Base-by-base conservation (phyloP, 2,113 vertebrate genomes). In the Prunella fulvescens region DNA sequence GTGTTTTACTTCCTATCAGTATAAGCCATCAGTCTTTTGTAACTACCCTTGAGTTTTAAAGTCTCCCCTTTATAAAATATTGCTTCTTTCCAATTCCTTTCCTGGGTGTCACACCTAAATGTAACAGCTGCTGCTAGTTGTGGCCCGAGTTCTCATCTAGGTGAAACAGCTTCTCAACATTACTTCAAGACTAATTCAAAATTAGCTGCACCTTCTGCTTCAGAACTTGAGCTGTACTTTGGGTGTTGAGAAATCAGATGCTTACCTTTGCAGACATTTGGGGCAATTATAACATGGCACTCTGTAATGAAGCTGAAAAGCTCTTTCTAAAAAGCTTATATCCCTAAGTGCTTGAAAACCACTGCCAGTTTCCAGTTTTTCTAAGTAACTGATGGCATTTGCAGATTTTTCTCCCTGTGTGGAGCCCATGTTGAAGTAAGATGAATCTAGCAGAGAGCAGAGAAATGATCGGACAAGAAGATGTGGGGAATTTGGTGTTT, bases 401-500 rank as follows among this genome's bases (percentile, higher is more conserved):
- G 10, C 31, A 72, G n/a, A 45, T 64, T 79, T 51, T 85, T 57
- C 42, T 71, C 6, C 15, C 14, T 2, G 0, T 26, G 17, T 15
- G 18, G 28, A 89, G 24, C 7, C 19, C 0, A 1, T 0, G 0
- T 13, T 37, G 16, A 35, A 51, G 24, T 31, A 77, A 72, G n/a
- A 45, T 14, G 10, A 45, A 77, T 61, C 19, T 42, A 40, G 25
- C 39, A 31, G 28, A 66, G 23, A 73, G 54, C 61, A 64, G 25
- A 74, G 7, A n/a, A 80, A 35, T 3, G 7, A 66, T 25, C 10
- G 45, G 24, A 57, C 14, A 31, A 37, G 70, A 62, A 67, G 58
- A 35, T 4, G 0, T 0, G 0, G 4, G 9, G 28, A 78, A 12
- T 66, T 67, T 1, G 3, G 35, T 51, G 19, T 90, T n/a, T 7